Percentiles rank a stretch among this genome's conserved stretches.
phyloP scores from a whole-genome alignment of 2,113 vertebrate genomes.

The Chascanopsetta lugubris region DNA sequence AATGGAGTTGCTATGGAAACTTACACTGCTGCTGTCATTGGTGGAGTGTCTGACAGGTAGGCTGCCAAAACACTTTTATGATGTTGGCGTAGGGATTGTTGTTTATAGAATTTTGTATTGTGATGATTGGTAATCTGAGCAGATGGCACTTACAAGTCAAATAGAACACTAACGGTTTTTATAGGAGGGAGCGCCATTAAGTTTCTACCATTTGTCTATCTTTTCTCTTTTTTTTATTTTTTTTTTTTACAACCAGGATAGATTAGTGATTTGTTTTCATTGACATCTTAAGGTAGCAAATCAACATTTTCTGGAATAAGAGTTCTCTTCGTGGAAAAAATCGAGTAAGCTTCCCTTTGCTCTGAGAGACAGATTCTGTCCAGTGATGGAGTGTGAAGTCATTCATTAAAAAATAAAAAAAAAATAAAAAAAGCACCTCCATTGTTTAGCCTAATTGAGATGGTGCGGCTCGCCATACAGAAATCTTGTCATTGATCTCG shows the following conservation, averaged over 20 bases:
- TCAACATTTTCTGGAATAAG: constrained; percentile 18
- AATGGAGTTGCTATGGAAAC: constrained; percentile 97
- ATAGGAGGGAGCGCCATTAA: neutral
- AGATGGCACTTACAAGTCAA: constrained; percentile 25
- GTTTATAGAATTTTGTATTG: constrained; percentile 26
- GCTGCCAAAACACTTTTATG: constrained; percentile 56
- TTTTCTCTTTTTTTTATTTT: no score
- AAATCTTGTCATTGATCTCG: constrained; percentile 73
- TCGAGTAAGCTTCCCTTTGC: constrained; percentile 20
- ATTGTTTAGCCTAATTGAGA: constrained; percentile 71
- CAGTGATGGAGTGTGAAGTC: constrained; percentile 34
- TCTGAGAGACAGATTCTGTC: constrained; percentile 41
- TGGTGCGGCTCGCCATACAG: constrained; percentile 26
- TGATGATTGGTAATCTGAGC: neutral
- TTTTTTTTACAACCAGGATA: constrained; percentile 30
- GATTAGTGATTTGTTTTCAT: constrained; percentile 19
- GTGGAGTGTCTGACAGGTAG: constrained; percentile 90
- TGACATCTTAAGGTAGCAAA: constrained; percentile 40
- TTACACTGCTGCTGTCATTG: constrained; percentile 89
- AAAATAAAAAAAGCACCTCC: constrained; percentile 56
- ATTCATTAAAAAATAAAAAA: no score
- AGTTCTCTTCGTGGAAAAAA: constrained; percentile 25
- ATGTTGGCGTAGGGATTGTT: constrained; percentile 30
- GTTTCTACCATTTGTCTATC: constrained; percentile 12
- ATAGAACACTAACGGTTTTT: constrained; percentile 20